Evolutionary conservation across 1,140 invertebrate species (phyloP).

Genomic region (Anoplolepis gracilipes): DNA sequence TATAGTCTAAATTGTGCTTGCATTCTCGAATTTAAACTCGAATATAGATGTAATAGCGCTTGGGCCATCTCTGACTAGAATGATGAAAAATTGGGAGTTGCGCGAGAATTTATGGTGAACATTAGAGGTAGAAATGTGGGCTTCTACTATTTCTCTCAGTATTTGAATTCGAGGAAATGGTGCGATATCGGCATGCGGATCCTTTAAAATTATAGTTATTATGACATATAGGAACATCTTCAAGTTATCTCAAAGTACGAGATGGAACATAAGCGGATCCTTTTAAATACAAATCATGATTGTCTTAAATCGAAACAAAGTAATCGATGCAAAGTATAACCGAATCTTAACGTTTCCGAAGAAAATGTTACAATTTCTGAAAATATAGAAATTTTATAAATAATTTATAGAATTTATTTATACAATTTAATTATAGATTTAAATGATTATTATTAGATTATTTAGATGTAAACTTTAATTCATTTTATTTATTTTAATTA

Average conservation of each 20-base stretch:
- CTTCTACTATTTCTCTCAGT: conserved; percentile 39
- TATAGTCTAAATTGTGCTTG: not conserved
- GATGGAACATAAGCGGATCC: not conserved
- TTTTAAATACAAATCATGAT: conserved; percentile 12
- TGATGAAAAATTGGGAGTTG: conserved; percentile 41
- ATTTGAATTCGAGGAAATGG: conserved; percentile 20
- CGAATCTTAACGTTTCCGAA: not conserved
- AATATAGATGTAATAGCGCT: conserved; percentile 47
- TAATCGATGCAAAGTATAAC: not conserved
- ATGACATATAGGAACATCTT: conserved; percentile 23
- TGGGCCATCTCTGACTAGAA: conserved; percentile 37
- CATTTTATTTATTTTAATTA: too few species aligned
- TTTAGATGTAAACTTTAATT: too few species aligned
- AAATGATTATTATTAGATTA: too few species aligned
- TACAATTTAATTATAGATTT: not conserved
- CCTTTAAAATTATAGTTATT: conserved; percentile 38
- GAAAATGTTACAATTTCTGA: not conserved
- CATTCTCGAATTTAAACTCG: conserved; percentile 3
- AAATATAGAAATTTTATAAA: not conserved
- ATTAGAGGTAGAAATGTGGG: conserved; percentile 32
- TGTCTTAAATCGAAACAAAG: not conserved
- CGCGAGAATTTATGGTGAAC: conserved; percentile 35
- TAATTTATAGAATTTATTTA: too few species aligned
- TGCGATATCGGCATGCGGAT: conserved; percentile 37
- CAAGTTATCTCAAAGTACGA: conserved; percentile 7